Conservation (phyloP, 2,888 invertebrate species). For the Octonoba sinensis region DNA sequence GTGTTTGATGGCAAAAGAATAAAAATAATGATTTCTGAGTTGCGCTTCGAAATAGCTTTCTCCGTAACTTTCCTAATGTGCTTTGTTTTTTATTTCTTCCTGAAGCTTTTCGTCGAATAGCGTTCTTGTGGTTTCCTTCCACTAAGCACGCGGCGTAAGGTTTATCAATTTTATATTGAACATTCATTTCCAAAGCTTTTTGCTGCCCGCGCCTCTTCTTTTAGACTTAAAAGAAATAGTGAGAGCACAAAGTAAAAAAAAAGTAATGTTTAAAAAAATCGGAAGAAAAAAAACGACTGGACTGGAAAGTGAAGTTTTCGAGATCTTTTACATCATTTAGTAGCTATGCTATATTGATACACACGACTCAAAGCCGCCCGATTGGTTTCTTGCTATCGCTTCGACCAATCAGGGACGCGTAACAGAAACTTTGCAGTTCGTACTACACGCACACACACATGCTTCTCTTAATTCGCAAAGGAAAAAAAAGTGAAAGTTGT, state of each 20-base stretch:
- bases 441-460: conserved; percentile 6
- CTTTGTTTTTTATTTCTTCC: conserved; percentile 21
- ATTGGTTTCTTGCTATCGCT: conserved; percentile 48
- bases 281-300: conserved; percentile 19
- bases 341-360: conserved; percentile 58
- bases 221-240: conserved; percentile 23
- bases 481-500: conserved; percentile 23
- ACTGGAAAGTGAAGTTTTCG: conserved; percentile 49
- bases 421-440: conserved; percentile 48
- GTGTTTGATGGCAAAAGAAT: too few species aligned
- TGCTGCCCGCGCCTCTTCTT: conserved; percentile 30
- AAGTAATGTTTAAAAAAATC: conserved; percentile 3
- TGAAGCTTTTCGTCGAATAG: background rate
- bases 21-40: too few species aligned
- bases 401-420: conserved; percentile 51
- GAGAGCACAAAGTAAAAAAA: conserved; percentile 11
- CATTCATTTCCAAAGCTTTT: conserved; percentile 59
- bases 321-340: conserved; percentile 62
- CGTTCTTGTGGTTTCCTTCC: conserved; percentile 1
- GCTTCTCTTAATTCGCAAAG: conserved; percentile 41
- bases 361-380: conserved; percentile 22
- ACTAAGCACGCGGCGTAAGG: conserved; percentile 46
- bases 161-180: conserved; percentile 62
- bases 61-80: conserved; percentile 1
- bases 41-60: background rate